A percentile compares a stretch with the other conserved stretches of the same genome.
phyloP scores from a whole-genome alignment of 92 coral and sea anemone genomes.

The Porites cylindrica region DNA sequence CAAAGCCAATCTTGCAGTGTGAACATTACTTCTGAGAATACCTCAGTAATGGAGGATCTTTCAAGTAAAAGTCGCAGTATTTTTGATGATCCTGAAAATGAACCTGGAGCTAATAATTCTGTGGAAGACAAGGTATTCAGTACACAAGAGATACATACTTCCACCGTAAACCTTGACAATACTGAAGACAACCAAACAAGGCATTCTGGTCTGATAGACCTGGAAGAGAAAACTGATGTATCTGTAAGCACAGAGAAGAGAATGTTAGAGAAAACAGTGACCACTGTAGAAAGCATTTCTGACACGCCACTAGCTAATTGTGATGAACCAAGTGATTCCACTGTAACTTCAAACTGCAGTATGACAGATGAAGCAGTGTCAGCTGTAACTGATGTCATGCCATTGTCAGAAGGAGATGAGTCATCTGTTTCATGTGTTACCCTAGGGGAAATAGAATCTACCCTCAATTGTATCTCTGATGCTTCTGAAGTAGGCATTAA shows the following conservation, averaged over 20 bases:
- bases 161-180: too few relatives aligned
- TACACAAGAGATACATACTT: too few relatives aligned
- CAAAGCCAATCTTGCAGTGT: too few relatives aligned
- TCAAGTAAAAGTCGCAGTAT: too few relatives aligned
- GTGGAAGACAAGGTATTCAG: too few relatives aligned
- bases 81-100: too few relatives aligned
- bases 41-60: too few relatives aligned
- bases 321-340: background rate
- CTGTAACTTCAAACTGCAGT: background rate
- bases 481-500: background rate
- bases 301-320: background rate
- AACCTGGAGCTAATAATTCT: too few relatives aligned
- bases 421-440: background rate
- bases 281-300: background rate
- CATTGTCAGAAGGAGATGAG: background rate
- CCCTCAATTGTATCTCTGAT: background rate
- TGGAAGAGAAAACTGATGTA: background rate
- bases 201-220: background rate
- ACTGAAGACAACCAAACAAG: background rate
- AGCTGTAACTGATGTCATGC: background rate
- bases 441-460: background rate
- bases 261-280: background rate
- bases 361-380: background rate
- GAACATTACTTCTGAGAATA: too few relatives aligned
- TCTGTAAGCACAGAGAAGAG: background rate